Conservation (phyloP, 2,888 invertebrate species). For the Megamerina dolium region DNA sequence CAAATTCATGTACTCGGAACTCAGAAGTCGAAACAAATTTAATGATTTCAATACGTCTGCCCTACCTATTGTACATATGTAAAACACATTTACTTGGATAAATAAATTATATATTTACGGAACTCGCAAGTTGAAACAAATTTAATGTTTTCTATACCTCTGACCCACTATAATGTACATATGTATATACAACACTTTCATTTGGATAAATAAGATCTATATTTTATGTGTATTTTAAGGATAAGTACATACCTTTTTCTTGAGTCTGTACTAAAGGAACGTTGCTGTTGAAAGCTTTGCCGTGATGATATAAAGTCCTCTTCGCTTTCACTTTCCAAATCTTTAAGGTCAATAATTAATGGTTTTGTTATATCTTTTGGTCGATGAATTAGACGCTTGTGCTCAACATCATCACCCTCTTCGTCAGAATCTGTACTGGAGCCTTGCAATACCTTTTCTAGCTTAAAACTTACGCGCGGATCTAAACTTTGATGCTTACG, state of each 20-base stretch:
- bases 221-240: no score
- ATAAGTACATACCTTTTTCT: slow-evolving; percentile 50
- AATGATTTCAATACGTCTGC: no score
- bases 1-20: no score
- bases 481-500: slow-evolving; percentile 50
- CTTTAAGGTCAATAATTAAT: slow-evolving; percentile 48
- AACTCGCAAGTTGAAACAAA: no score
- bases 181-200: no score
- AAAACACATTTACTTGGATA: no score
- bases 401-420: slow-evolving; percentile 46
- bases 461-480: slow-evolving; percentile 47
- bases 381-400: slow-evolving; percentile 45
- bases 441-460: slow-evolving; percentile 45
- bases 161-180: no score
- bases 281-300: slow-evolving; percentile 58
- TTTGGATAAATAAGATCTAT: no score
- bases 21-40: no score
- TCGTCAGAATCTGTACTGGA: slow-evolving; percentile 47
- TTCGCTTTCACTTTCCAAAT: slow-evolving; percentile 47
- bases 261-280: slow-evolving; percentile 59
- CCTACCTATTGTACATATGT: no score
- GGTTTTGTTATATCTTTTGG: slow-evolving; percentile 50
- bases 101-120: no score
- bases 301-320: slow-evolving; percentile 55
- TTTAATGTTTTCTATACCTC: no score